Percentiles rank a stretch among this genome's conserved stretches.
These are phyloP conservation scores for Elanus axillaris DNA, from an alignment of 2,113 vertebrate genomes.

Conservation along the genomic window DNA sequence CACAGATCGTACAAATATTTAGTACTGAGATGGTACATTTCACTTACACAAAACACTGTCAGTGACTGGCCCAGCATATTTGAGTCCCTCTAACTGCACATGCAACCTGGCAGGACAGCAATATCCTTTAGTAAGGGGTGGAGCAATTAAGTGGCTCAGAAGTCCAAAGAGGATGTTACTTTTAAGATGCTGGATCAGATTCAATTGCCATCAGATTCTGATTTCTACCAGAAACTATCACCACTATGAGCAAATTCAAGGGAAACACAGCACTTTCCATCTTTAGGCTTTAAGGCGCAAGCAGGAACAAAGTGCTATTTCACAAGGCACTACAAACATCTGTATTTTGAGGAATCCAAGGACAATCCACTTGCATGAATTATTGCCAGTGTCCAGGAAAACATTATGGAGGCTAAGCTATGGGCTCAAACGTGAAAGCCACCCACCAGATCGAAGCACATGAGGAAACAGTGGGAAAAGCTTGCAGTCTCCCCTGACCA, in stretches of 20 bases:
- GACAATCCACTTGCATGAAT: neutral
- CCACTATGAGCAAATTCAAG: fast-evolving
- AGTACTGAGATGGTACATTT: fast-evolving
- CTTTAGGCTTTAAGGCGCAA: neutral
- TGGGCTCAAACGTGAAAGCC: neutral
- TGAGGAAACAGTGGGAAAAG: neutral
- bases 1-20: neutral
- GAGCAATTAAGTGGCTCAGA: neutral
- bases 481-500: neutral
- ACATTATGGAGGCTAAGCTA: neutral
- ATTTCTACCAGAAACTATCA: neutral
- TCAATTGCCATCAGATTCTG: fast-evolving
- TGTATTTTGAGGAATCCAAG: neutral
- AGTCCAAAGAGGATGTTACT: neutral
- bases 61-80: neutral
- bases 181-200: neutral
- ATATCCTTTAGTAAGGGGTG: neutral
- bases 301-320: neutral
- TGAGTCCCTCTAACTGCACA: neutral
- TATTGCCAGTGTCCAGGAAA: neutral
- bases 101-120: neutral
- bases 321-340: neutral
- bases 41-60: no score
- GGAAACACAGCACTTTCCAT: fast-evolving
- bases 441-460: neutral